A percentile compares a stretch with the other conserved stretches of the same genome.
Conservation (phyloP, 2,797 vertebrate genomes). For the Pantherophis alleghaniensis region DNA sequence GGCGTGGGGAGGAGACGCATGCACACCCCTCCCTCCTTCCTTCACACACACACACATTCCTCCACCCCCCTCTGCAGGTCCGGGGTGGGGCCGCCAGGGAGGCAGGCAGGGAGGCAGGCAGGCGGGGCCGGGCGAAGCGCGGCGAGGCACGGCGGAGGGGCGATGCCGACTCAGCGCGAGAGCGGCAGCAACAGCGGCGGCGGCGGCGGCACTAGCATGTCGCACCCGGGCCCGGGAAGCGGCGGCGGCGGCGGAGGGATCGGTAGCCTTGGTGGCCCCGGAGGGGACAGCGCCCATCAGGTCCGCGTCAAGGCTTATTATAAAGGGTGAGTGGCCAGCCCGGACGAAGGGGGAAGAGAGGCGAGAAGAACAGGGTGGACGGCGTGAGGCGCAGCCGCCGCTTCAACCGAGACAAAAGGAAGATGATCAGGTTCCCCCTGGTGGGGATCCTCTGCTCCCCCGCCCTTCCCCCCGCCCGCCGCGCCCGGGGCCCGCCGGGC, state of each 20-base stretch:
- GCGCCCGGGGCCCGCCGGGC: background rate
- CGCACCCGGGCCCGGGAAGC: conserved; percentile 14
- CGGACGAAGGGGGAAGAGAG: no score
- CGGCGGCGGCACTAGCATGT: conserved; percentile 25
- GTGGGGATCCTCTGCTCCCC: background rate
- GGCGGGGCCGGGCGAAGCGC: conserved; percentile 26
- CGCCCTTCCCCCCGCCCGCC: no score
- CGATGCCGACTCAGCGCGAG: conserved; percentile 97
- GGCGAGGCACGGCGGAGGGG: conserved; percentile 35
- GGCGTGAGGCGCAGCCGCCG: background rate
- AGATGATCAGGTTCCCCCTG: background rate
- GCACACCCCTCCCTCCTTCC: background rate
- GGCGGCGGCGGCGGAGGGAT: background rate
- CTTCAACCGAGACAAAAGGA: background rate
- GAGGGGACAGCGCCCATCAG: conserved; percentile 90
- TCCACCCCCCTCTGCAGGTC: background rate
- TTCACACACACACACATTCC: background rate
- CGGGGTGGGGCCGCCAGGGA: conserved; percentile 32
- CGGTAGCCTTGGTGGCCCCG: conserved; percentile 60
- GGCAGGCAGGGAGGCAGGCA: background rate
- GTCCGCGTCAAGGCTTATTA: conserved; percentile 98
- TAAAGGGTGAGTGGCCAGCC: conserved; percentile 84
- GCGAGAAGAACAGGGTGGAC: no score
- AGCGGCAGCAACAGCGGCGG: conserved; percentile 59
- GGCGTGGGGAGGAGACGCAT: background rate